A percentile compares a stretch with the other conserved stretches of the same genome.
Evolutionary conservation across 2,113 vertebrate genomes (phyloP).

Genomic region (Eleginops maclovinus): DNA sequence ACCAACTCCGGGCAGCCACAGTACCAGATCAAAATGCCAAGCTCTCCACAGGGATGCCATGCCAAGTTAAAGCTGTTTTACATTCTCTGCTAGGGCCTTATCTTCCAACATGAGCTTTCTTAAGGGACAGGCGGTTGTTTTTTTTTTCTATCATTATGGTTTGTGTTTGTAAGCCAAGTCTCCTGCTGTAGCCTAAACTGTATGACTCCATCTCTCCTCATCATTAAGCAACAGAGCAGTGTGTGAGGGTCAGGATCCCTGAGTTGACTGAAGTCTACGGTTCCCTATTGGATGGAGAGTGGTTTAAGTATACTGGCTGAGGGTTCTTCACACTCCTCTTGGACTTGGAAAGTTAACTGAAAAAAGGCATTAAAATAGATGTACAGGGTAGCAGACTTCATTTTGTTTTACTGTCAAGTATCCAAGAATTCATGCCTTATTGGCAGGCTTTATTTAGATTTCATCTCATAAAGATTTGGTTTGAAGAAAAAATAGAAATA

Average conservation of each 20-base stretch:
- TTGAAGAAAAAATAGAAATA: constrained; percentile 10
- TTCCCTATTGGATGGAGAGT: neutral
- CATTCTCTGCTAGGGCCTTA: neutral
- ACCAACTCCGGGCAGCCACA: constrained; percentile 20
- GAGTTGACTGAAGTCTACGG: constrained; percentile 17
- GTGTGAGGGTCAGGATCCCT: constrained; percentile 26
- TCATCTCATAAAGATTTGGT: neutral
- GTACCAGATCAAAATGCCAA: constrained; percentile 42
- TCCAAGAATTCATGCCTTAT: neutral
- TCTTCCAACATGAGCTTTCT: constrained; percentile 29
- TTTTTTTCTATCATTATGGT: constrained; percentile 22
- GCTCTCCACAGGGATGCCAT: constrained; percentile 23
- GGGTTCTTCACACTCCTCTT: neutral
- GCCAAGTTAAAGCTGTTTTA: constrained; percentile 34
- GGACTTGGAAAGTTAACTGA: neutral
- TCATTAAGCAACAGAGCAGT: constrained; percentile 28
- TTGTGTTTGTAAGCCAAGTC: constrained; percentile 13
- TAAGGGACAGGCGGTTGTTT: neutral
- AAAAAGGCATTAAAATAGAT: neutral
- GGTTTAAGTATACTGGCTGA: neutral
- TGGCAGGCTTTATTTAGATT: constrained; percentile 11
- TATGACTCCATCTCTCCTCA: constrained; percentile 16
- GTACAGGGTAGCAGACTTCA: neutral
- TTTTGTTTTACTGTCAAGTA: constrained; percentile 8
- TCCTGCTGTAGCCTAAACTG: constrained; percentile 22